Evolutionary conservation across 2,888 invertebrate genomes (phyloP).

Genomic region (Dendrolimus houi): DNA sequence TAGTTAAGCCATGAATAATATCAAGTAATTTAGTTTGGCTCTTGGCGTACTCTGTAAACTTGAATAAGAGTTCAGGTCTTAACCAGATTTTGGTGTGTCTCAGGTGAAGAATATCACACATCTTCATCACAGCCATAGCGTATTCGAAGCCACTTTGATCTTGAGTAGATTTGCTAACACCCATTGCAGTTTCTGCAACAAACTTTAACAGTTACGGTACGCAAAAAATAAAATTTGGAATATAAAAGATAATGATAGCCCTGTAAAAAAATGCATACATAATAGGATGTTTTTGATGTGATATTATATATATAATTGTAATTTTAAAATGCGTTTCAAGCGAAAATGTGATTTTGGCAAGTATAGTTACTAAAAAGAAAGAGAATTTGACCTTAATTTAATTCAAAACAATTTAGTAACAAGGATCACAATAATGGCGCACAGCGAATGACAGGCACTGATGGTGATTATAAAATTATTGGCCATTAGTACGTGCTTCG

Average conservation of each 20-base stretch:
- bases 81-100: conserved; percentile 89
- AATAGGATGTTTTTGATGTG: no score
- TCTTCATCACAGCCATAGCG: conserved; percentile 92
- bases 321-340: no score
- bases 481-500: conserved; percentile 57
- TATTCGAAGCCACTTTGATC: conserved; percentile 89
- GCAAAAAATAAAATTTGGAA: no score
- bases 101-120: conserved; percentile 90
- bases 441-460: conserved; percentile 22
- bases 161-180: conserved; percentile 88
- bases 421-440: conserved; percentile 30
- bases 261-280: no score
- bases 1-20: conserved; percentile 87
- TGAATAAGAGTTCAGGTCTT: conserved; percentile 86
- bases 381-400: conserved; percentile 39
- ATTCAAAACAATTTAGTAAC: conserved; percentile 44
- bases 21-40: conserved; percentile 84
- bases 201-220: no score
- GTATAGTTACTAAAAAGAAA: conserved; percentile 23
- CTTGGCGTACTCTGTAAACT: conserved; percentile 84
- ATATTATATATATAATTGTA: no score
- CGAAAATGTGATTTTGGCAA: no score
- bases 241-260: no score
- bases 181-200: conserved; percentile 89
- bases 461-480: conserved; percentile 41